Evolutionary conservation across 2,113 vertebrate genomes (phyloP), one percentile per base, ranked within the genome.

Genomic region (Murina feae): DNA sequence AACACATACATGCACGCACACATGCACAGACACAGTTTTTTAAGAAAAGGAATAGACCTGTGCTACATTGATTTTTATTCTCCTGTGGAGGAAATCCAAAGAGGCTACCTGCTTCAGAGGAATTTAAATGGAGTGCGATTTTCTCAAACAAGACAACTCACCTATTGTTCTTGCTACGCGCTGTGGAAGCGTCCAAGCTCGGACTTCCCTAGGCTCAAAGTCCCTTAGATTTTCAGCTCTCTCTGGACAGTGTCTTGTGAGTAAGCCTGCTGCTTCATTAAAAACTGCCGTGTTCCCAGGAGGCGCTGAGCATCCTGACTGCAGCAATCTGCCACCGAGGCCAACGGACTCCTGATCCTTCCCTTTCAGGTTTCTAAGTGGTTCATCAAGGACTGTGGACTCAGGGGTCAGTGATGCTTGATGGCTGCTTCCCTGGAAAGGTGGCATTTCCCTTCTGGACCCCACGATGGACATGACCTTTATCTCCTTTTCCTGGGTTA

Each of bases 401-500:
- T 82, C 91, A 55, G 90, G 83, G 72, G 69, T 88, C 71, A 72
- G 9, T 11, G 35, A 80, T 94, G 89, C 89, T 95, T 71, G 93
- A 88, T 83, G 93, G 80, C 89, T 95, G 44, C 96, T 97, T 95
- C 97, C 96, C 94, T 74, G 95, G 84, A 79, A 92, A 95, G 89
- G 84, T 75, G 96, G 79, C 47, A 58, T 90, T 95, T 97, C 92
- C 37, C 93, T 97, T 93, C 92, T 79, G 83, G 97, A 94, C 55
- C 97, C 95, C 74, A 95, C 95, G 51, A 93, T 49, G 39, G 98
- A 97, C 88, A 92, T 97, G 95, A 95, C 97, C 94, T 97, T 96
- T 63, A 97, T 93, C 85, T 97, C 85, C 6, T 96, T 98, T 94
- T 96, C 97, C 72, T 91, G 87, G 93, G 96, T 95, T 97, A 98